A percentile compares a stretch with the other conserved stretches of the same genome.
phyloP scores from a whole-genome alignment of 2,797 vertebrate genomes.

The Luscinia megarhynchos region DNA sequence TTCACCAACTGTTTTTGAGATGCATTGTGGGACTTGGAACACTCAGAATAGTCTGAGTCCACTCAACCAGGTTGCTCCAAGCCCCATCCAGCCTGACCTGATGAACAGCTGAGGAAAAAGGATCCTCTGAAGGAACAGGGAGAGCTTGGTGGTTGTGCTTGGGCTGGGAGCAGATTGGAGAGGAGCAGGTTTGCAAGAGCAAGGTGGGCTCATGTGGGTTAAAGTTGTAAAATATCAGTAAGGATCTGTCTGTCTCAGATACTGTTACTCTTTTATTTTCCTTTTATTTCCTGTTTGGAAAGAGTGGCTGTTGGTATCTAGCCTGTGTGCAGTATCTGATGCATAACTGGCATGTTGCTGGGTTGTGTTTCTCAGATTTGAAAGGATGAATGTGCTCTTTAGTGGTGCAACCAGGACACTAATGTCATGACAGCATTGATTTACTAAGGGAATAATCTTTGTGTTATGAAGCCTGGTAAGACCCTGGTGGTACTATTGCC shows the following conservation, averaged over 20 bases:
- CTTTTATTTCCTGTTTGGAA: background rate
- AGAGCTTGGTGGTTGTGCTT: background rate
- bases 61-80: background rate
- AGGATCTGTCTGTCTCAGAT: background rate
- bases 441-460: background rate
- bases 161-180: background rate
- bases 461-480: background rate
- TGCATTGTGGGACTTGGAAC: background rate
- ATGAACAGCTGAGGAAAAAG: background rate
- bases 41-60: too few relatives aligned
- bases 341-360: background rate
- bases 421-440: background rate
- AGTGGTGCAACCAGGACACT: background rate
- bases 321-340: background rate
- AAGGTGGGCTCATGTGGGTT: accelerated
- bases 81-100: background rate
- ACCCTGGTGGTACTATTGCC: background rate
- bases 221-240: background rate
- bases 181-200: background rate
- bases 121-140: background rate
- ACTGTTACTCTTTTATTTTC: background rate
- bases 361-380: background rate
- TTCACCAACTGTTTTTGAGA: background rate
- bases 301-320: background rate
- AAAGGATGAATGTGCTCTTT: background rate